phyloP scores from a whole-genome alignment of 2,888 invertebrate species.

The Thymelicus lineola region DNA sequence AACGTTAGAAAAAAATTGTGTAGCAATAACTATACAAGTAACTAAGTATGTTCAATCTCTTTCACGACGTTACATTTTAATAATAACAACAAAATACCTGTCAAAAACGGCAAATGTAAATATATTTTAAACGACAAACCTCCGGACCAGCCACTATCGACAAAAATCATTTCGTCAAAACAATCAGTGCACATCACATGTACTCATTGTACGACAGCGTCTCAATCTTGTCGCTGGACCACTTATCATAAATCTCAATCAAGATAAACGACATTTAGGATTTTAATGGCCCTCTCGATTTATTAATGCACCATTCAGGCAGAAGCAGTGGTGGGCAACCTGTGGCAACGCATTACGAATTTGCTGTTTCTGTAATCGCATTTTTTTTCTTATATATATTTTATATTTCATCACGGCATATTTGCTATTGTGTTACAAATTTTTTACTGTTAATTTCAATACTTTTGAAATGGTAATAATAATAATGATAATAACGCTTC shows the following conservation, averaged over 20 bases:
- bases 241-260: slow-evolving; percentile 82
- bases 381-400: no score
- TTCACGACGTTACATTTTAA: no score
- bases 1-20: no score
- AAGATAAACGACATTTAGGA: slow-evolving; percentile 79
- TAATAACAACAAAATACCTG: background rate
- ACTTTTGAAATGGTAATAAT: no score
- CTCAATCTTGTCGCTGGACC: slow-evolving; percentile 68
- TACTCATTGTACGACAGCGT: slow-evolving; percentile 52
- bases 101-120: background rate
- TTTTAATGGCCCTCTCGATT: slow-evolving; percentile 75
- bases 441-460: no score
- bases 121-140: background rate
- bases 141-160: background rate
- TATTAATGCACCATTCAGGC: slow-evolving; percentile 71
- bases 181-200: slow-evolving; percentile 34
- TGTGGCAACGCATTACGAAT: background rate
- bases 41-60: background rate
- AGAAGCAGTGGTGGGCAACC: slow-evolving; percentile 42
- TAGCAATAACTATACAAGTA: no score
- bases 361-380: no score
- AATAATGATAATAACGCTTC: no score
- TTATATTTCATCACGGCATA: no score
- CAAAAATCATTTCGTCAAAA: slow-evolving; percentile 38
- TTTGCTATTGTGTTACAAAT: no score